A percentile compares a stretch with the other conserved stretches of the same genome.
These are phyloP conservation scores for Oreochromis grahami DNA, from an alignment of 2,797 vertebrate genomes.

Conservation along the genomic window DNA sequence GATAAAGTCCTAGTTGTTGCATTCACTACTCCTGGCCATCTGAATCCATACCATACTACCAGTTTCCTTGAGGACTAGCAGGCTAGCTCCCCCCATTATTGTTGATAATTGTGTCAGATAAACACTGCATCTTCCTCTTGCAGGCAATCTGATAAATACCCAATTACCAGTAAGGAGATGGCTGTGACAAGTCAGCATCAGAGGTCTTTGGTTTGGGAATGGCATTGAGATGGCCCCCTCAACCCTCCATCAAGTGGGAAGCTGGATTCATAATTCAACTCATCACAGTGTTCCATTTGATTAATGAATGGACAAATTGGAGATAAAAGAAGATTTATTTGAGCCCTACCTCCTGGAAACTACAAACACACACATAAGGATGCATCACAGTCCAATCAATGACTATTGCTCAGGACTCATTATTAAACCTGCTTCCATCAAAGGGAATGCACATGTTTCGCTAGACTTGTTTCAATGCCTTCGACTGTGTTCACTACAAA, in stretches of 20 bases:
- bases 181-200: constrained; percentile 69
- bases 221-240: constrained; percentile 37
- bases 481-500: constrained; percentile 28
- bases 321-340: constrained; percentile 71
- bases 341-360: constrained; percentile 11
- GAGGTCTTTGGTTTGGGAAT: constrained; percentile 51
- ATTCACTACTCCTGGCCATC: constrained; percentile 46
- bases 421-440: constrained; percentile 28
- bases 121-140: constrained; percentile 77
- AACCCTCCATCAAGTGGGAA: constrained; percentile 46
- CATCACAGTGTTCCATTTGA: constrained; percentile 78
- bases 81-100: constrained; percentile 77
- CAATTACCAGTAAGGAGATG: constrained; percentile 87
- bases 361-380: constrained; percentile 41
- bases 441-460: constrained; percentile 60
- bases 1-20: constrained; percentile 10
- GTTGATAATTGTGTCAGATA: constrained; percentile 93
- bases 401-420: constrained; percentile 24
- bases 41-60: constrained; percentile 8
- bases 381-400: constrained; percentile 51
- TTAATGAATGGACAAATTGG: constrained; percentile 69
- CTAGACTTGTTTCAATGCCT: constrained; percentile 40
- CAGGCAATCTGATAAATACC: constrained; percentile 93
- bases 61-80: constrained; percentile 66
- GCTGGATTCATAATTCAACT: constrained; percentile 55